Evolutionary conservation across 2,888 invertebrate genomes (phyloP).

Genomic region (Netelia virgata): DNA sequence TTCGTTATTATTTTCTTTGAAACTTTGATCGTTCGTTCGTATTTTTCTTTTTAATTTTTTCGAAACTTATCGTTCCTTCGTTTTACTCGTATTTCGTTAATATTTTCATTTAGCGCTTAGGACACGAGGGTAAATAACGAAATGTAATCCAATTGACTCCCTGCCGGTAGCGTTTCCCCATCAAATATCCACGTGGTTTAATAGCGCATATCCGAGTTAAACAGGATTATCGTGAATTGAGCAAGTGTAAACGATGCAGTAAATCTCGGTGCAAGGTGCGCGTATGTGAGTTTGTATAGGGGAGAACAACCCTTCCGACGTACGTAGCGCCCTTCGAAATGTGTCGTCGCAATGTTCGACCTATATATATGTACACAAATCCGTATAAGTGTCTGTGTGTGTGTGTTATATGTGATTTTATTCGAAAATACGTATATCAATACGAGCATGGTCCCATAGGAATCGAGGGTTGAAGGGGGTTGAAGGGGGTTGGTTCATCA

Average conservation of each 20-base stretch:
- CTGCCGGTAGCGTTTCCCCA: neutral
- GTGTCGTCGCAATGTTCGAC: neutral
- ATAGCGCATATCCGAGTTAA: slow-evolving; percentile 46
- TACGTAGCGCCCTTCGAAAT: slow-evolving; percentile 18
- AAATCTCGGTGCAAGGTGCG: slow-evolving; percentile 47
- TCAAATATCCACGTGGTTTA: slow-evolving; percentile 53
- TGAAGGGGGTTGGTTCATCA: slow-evolving; percentile 73
- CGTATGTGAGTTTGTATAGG: slow-evolving; percentile 18
- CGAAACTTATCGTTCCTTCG: neutral
- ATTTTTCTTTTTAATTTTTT: neutral
- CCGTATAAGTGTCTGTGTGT: neutral
- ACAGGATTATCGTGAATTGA: slow-evolving; percentile 61
- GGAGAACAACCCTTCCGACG: neutral
- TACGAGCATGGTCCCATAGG: slow-evolving; percentile 46
- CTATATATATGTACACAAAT: neutral
- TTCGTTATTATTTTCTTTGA: no score
- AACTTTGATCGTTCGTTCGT: no score
- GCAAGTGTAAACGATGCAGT: slow-evolving; percentile 65
- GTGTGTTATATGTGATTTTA: neutral
- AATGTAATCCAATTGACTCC: slow-evolving; percentile 40
- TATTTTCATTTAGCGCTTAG: neutral
- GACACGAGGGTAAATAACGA: neutral
- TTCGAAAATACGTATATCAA: neutral
- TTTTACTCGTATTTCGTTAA: neutral
- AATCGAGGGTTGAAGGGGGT: slow-evolving; percentile 12